Evolutionary conservation across 2,113 vertebrate species (phyloP), one percentile per base, ranked within the genome.

Genomic region (Dascyllus trimaculatus): DNA sequence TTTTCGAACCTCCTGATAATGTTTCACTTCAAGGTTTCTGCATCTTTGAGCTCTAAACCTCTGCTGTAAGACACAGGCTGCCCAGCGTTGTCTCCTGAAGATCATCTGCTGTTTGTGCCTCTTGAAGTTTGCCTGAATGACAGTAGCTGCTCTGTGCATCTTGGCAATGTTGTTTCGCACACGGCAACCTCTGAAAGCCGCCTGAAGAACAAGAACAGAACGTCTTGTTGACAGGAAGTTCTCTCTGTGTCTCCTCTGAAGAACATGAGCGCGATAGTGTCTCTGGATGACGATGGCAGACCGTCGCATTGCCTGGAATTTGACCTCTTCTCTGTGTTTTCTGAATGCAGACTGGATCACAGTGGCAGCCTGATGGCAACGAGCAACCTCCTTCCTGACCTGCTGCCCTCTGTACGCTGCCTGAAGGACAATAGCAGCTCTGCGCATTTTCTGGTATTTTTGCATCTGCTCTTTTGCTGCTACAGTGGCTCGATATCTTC

Each of bases 241-340:
- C 13, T 79, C 74, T 2, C 45, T 90, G 3, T 95, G 91, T 4
- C 1, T 14, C 62, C 73, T 94, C 4, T 93, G 88, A 43, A 91
- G 62, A 63, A 65, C 1, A 51, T 78, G 78, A 3, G 94, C 93
- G 72, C 95, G 92, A 15, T 94, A 97, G 22, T 62, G 72, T 63
- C 84, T 93, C 82, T 99, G 96, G 86, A 98, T 95, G 59, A 93
- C 15, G 18, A 94, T 7, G 35, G 95, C 91, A 1, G 97, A 95
- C 57, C 77, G 43, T 69, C 84, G 91, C 93, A 96, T 92, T 74
- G 92, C 87, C 26, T 3, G 82, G 21, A 95, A 99, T 43, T 93
- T 95, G 7, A 62, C 26, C 7, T 46, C 76, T 38, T 82, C 78
- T 38, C 57, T 80, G 67, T 95, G 90, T 91, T 93, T 96, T 82